Evolutionary conservation across 2,888 invertebrate species (phyloP).

Genomic region (Mycalesis mineus): DNA sequence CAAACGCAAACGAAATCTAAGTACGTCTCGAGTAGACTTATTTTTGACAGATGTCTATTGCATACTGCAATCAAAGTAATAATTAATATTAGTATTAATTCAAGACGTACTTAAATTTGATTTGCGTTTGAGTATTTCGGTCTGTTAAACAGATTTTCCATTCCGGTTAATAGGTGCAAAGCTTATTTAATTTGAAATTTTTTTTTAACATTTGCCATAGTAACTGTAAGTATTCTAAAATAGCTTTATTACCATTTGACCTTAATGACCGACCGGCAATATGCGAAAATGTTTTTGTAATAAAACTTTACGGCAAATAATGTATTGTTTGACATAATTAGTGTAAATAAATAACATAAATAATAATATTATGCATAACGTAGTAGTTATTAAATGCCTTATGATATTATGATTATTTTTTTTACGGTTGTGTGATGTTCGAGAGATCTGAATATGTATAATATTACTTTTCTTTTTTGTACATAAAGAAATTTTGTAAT

Average conservation of each 20-base stretch:
- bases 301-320: not conserved
- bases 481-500: not conserved
- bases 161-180: too few species aligned
- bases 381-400: not conserved
- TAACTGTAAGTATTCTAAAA: conserved; percentile 17
- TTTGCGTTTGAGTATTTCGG: too few species aligned
- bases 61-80: too few species aligned
- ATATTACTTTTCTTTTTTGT: conserved; percentile 24
- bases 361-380: conserved; percentile 28
- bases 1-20: too few species aligned
- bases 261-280: conserved; percentile 10
- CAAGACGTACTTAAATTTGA: too few species aligned
- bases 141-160: not conserved
- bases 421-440: conserved; percentile 54
- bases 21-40: too few species aligned
- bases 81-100: too few species aligned
- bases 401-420: not conserved
- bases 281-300: conserved; percentile 14
- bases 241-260: conserved; percentile 18
- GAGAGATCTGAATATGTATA: conserved; percentile 49
- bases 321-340: conserved; percentile 24
- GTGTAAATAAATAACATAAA: conserved; percentile 34
- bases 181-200: too few species aligned
- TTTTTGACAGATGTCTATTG: too few species aligned
- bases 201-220: conserved; percentile 22